Conservation (phyloP, 2,113 vertebrate species). For the Cynopterus brachyotis region DNA sequence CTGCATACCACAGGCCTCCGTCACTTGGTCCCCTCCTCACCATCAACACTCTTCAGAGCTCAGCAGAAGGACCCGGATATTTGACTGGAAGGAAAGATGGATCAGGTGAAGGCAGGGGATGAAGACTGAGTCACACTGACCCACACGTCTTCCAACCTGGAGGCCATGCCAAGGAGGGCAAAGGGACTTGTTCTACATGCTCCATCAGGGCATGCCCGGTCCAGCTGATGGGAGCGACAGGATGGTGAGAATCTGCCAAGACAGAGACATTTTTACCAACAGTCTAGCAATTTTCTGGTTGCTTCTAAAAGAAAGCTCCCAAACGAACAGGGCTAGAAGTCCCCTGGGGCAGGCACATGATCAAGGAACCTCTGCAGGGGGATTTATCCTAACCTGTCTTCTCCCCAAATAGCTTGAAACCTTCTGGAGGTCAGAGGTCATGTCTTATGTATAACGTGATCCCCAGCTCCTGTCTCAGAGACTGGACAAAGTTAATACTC, state of each 20-base stretch:
- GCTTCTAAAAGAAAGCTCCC: not conserved
- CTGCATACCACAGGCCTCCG: rapidly evolving
- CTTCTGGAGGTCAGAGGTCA: not conserved
- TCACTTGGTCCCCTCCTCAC: not conserved
- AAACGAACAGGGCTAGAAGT: not conserved
- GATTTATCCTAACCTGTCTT: not conserved
- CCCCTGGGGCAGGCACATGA: not conserved
- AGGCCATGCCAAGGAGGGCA: not conserved
- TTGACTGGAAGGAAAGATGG: not conserved
- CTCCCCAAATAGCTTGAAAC: not conserved
- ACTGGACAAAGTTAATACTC: not conserved
- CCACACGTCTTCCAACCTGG: not conserved
- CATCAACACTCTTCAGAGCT: not conserved
- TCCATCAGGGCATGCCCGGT: not conserved
- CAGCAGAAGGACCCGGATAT: not conserved
- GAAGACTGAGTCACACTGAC: not conserved
- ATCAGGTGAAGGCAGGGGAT: not conserved
- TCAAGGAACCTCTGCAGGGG: not conserved
- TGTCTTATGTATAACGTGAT: not conserved
- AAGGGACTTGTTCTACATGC: not conserved
- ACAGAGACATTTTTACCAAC: not conserved
- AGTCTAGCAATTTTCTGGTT: not conserved
- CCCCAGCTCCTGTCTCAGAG: not conserved
- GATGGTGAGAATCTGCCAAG: not conserved
- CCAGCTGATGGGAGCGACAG: not conserved